These are phyloP conservation scores for Hylomyscus alleni DNA, from an alignment of 2,797 vertebrate species.

Conservation along the genomic window DNA sequence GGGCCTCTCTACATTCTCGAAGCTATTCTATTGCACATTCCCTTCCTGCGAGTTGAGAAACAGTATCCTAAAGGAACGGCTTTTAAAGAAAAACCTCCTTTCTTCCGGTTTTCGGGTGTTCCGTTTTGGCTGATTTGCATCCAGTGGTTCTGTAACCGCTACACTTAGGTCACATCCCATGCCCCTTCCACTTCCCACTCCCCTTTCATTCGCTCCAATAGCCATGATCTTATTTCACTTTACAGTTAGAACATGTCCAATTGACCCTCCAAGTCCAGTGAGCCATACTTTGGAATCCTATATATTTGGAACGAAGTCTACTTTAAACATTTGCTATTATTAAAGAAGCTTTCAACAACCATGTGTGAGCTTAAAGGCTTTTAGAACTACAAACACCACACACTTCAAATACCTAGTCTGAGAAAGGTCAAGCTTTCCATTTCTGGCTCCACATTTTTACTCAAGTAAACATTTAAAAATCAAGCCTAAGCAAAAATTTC, in stretches of 20 bases:
- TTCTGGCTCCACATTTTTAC: neutral
- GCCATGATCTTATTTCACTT: conserved; percentile 14
- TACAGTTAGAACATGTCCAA: conserved; percentile 18
- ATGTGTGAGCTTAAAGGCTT: conserved; percentile 37
- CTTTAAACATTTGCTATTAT: conserved; percentile 13
- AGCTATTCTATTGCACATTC: neutral
- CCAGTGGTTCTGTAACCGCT: neutral
- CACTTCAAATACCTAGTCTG: conserved; percentile 39
- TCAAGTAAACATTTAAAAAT: conserved; percentile 47
- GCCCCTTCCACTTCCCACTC: neutral
- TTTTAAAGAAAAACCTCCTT: conserved; percentile 6
- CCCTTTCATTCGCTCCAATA: neutral
- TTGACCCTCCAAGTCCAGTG: neutral
- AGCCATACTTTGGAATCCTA: conserved; percentile 9
- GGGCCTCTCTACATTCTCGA: neutral
- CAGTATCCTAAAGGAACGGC: neutral
- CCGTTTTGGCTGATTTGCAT: conserved; percentile 58
- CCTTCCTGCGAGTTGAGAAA: neutral
- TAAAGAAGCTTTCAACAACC: conserved; percentile 58
- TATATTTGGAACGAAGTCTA: conserved; percentile 35
- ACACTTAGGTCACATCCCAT: neutral
- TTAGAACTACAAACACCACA: conserved; percentile 24
- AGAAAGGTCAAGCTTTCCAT: conserved; percentile 47
- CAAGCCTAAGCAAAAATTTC: conserved; percentile 30
- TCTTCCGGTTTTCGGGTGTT: conserved; percentile 6